Conservation (phyloP, 2,113 vertebrate genomes). For the Dendropsophus ebraccatus region DNA sequence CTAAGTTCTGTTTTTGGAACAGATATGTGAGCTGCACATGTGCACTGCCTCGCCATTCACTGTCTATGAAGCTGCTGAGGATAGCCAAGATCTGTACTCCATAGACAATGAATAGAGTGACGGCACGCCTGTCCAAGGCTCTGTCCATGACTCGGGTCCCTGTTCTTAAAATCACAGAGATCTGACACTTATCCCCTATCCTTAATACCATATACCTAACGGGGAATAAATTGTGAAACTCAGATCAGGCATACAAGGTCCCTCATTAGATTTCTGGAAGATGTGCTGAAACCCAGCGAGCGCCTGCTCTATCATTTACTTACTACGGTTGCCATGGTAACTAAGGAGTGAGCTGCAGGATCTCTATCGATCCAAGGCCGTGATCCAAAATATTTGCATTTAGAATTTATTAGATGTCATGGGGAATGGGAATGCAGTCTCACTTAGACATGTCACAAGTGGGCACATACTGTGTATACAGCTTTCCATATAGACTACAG, state of each 20-base stretch:
- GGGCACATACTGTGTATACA: background rate
- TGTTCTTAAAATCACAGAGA: too few relatives aligned
- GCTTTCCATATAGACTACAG: background rate
- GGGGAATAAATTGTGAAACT: background rate
- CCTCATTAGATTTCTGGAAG: background rate
- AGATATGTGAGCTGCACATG: too few relatives aligned
- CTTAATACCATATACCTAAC: background rate
- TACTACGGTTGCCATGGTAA: background rate
- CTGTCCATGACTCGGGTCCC: too few relatives aligned
- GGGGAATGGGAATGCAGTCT: background rate
- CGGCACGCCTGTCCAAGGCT: too few relatives aligned
- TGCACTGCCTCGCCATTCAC: background rate
- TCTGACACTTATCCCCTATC: too few relatives aligned
- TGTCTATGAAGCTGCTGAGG: background rate
- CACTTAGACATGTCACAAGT: background rate
- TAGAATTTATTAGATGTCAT: background rate
- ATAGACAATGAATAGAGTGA: too few relatives aligned
- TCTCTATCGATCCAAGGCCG: constrained; percentile 1
- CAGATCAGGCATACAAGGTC: background rate
- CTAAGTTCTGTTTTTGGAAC: too few relatives aligned
- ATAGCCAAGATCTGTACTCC: background rate
- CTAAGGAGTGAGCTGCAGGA: background rate
- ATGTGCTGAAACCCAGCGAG: background rate
- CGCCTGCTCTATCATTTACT: background rate
- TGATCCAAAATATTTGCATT: background rate